phyloP scores from a whole-genome alignment of 2,888 invertebrate genomes.

The Holacanthella duospinosa region DNA sequence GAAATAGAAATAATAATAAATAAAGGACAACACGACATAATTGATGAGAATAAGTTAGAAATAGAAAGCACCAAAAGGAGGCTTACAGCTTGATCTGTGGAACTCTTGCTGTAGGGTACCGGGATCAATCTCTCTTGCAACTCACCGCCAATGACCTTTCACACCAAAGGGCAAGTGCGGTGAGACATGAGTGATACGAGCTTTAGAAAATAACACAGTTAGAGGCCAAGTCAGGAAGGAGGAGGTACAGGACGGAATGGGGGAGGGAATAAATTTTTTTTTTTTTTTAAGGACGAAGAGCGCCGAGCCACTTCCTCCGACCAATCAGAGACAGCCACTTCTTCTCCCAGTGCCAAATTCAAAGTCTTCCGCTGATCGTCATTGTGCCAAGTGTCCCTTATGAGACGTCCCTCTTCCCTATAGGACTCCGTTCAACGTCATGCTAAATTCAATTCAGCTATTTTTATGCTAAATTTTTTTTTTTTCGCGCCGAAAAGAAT shows the following conservation, averaged over 20 bases:
- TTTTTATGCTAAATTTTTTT: no score
- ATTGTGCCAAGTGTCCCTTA: no score
- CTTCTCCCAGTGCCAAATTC: background rate
- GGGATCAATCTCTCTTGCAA: conserved; percentile 99
- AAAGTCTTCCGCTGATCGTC: no score
- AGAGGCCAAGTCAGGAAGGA: conserved; percentile 4
- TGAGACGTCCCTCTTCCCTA: no score
- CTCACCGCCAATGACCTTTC: conserved; percentile 99
- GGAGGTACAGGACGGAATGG: conserved; percentile 10
- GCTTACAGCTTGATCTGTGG: conserved; percentile 99
- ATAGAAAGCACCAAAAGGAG: conserved; percentile 45
- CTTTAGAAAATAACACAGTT: conserved; percentile 16
- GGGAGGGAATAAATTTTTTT: no score
- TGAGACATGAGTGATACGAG: conserved; percentile 47
- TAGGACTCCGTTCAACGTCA: no score
- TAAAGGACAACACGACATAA: no score
- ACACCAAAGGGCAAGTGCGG: conserved; percentile 64
- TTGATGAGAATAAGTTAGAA: no score
- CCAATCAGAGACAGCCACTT: background rate
- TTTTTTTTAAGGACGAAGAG: background rate
- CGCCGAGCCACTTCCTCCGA: conserved; percentile 11
- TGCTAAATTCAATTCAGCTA: no score
- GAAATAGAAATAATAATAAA: no score
- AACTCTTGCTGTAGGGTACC: conserved; percentile 99
- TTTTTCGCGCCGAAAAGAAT: no score